Evolutionary conservation across 1,140 invertebrate genomes (phyloP).

Genomic region (Fopius arisanus): DNA sequence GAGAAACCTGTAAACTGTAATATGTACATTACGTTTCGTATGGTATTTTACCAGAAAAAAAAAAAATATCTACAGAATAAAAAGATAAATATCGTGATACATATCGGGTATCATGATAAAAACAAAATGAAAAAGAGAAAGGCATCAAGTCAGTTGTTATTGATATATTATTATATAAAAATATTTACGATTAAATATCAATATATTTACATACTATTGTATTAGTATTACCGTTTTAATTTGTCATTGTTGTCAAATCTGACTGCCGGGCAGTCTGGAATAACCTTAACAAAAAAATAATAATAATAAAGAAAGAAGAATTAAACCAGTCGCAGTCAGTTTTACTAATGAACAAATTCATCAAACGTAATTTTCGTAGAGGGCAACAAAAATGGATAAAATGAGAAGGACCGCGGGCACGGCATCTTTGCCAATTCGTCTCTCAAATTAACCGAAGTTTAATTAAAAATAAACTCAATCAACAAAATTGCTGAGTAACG

Average conservation of each 20-base stretch:
- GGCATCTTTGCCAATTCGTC: constrained; percentile 42
- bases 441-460: constrained; percentile 23
- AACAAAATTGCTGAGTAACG: not conserved
- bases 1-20: constrained; percentile 42
- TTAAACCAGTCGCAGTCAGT: constrained; percentile 45
- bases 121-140: constrained; percentile 39
- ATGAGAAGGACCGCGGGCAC: constrained; percentile 22
- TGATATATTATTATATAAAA: constrained; percentile 59
- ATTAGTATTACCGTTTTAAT: constrained; percentile 58
- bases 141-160: constrained; percentile 53
- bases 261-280: constrained; percentile 61
- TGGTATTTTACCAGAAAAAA: constrained; percentile 55
- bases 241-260: constrained; percentile 60
- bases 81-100: constrained; percentile 40
- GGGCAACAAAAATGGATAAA: not conserved
- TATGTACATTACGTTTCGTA: constrained; percentile 59
- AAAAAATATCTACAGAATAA: constrained; percentile 22
- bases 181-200: constrained; percentile 62
- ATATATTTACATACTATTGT: constrained; percentile 61
- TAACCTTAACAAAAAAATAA: constrained; percentile 15
- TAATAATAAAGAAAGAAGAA: not conserved
- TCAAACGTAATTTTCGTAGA: constrained; percentile 43
- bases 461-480: constrained; percentile 1
- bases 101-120: constrained; percentile 45
- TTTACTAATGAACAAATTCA: constrained; percentile 41